A percentile compares a stretch with the other conserved stretches of the same genome.
These are phyloP conservation scores for Vanessa cardui DNA, from an alignment of 2,888 invertebrate species.

Conservation along the genomic window DNA sequence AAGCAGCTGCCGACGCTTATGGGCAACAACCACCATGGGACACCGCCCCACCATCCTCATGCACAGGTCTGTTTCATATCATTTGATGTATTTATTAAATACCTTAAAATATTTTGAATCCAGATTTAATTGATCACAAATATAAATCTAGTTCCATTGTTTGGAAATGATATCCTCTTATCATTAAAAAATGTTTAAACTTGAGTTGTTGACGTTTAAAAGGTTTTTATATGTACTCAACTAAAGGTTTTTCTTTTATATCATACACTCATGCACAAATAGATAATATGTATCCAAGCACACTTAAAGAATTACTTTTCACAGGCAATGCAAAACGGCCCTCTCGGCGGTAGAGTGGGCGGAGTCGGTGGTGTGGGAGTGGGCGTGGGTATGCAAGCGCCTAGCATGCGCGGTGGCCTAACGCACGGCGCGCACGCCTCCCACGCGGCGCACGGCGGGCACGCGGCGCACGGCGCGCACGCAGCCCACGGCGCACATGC, in stretches of 20 bases:
- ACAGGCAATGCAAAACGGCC: conserved; percentile 90
- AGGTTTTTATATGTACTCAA: too few relatives aligned
- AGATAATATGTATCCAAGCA: too few relatives aligned
- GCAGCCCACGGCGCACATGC: conserved; percentile 65
- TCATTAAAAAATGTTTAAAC: too few relatives aligned
- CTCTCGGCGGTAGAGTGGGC: conserved; percentile 84
- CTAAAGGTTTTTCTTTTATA: too few relatives aligned
- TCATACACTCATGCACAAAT: too few relatives aligned
- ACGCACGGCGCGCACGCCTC: conserved; percentile 77
- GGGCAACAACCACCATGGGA: conserved; percentile 80
- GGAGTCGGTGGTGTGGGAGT: conserved; percentile 63
- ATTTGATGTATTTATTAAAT: not conserved
- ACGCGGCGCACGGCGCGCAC: conserved; percentile 65
- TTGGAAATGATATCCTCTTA: too few relatives aligned
- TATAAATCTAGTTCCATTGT: too few relatives aligned
- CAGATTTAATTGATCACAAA: too few relatives aligned
- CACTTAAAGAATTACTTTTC: conserved; percentile 17
- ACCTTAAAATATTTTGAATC: too few relatives aligned
- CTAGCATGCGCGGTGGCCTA: conserved; percentile 80
- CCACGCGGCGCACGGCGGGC: conserved; percentile 73
- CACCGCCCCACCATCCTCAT: conserved; percentile 73
- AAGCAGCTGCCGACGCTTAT: conserved; percentile 88
- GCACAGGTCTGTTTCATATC: conserved; percentile 63
- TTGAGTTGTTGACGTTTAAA: too few relatives aligned
- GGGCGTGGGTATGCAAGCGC: conserved; percentile 54